These are phyloP conservation scores for Tuberolachnus salignus DNA, from an alignment of 2,888 invertebrate genomes.

Conservation along the genomic window DNA sequence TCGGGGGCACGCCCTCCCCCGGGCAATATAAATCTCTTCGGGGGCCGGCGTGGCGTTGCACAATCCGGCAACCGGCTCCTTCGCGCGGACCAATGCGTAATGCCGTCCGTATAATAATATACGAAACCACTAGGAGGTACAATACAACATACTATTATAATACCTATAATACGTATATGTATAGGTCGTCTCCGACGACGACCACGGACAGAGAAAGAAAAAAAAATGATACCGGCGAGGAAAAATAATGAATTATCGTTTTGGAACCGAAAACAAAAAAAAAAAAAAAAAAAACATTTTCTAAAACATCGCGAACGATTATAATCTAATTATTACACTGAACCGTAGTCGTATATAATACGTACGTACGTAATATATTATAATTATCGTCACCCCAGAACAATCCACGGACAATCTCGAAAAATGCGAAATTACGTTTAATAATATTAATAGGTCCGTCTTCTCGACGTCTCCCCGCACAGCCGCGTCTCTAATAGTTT, in stretches of 20 bases:
- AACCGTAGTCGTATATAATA: neutral
- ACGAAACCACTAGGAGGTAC: too few relatives aligned
- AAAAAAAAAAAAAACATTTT: conserved; percentile 22
- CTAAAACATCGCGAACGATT: conserved; percentile 35
- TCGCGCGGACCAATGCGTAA: neutral
- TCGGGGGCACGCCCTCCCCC: conserved; percentile 35
- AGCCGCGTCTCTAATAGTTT: too few relatives aligned
- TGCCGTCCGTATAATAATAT: neutral
- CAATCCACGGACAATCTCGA: too few relatives aligned
- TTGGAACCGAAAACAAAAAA: neutral
- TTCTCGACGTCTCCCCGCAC: too few relatives aligned
- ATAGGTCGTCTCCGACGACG: too few relatives aligned
- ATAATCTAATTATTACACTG: conserved; percentile 45
- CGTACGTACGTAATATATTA: too few relatives aligned
- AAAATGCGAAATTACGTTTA: too few relatives aligned
- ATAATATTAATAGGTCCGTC: too few relatives aligned
- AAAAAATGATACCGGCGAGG: too few relatives aligned
- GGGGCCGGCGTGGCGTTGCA: conserved; percentile 17
- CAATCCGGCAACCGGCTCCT: conserved; percentile 47
- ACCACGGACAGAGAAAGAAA: too few relatives aligned
- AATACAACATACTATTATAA: neutral
- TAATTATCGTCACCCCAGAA: too few relatives aligned
- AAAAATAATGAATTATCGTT: conserved; percentile 37
- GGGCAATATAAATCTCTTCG: conserved; percentile 39
- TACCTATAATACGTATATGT: too few relatives aligned